Percentiles rank a stretch among this genome's conserved stretches.
phyloP scores from a whole-genome alignment of 2,113 vertebrate species.

The Tachycineta bicolor region DNA sequence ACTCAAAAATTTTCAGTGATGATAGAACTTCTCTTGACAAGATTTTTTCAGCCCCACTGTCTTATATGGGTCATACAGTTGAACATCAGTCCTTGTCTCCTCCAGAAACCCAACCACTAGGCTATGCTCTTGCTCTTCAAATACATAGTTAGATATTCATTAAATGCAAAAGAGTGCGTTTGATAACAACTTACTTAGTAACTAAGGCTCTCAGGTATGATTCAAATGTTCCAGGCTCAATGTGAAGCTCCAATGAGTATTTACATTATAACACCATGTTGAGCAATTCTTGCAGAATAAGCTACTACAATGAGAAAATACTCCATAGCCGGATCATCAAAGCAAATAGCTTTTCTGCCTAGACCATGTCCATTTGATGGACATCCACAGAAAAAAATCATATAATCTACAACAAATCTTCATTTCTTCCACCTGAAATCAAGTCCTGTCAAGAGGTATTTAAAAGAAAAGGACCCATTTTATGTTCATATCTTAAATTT shows the following conservation, averaged over 20 bases:
- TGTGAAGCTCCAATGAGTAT: not conserved
- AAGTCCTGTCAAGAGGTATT: not conserved
- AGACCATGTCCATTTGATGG: not conserved
- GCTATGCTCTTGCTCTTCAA: conserved; percentile 48
- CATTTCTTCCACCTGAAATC: not conserved
- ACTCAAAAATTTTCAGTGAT: not conserved
- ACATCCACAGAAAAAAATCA: not conserved
- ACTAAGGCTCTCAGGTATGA: not conserved
- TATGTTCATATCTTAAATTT: not conserved
- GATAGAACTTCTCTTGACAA: not conserved
- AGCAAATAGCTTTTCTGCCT: not conserved
- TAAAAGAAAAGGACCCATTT: not conserved
- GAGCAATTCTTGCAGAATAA: not conserved
- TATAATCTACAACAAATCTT: not conserved
- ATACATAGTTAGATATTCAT: not conserved
- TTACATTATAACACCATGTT: not conserved
- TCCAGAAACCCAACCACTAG: conserved; percentile 22
- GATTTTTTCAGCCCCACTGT: not conserved
- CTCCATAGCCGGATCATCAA: not conserved
- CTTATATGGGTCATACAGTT: not conserved
- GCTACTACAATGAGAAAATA: not conserved
- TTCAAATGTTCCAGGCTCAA: not conserved
- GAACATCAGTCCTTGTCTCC: not conserved
- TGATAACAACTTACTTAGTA: not conserved
- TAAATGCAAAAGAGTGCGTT: not conserved